Conservation (phyloP, 1,140 invertebrate genomes). For the Hycleus cichorii region DNA sequence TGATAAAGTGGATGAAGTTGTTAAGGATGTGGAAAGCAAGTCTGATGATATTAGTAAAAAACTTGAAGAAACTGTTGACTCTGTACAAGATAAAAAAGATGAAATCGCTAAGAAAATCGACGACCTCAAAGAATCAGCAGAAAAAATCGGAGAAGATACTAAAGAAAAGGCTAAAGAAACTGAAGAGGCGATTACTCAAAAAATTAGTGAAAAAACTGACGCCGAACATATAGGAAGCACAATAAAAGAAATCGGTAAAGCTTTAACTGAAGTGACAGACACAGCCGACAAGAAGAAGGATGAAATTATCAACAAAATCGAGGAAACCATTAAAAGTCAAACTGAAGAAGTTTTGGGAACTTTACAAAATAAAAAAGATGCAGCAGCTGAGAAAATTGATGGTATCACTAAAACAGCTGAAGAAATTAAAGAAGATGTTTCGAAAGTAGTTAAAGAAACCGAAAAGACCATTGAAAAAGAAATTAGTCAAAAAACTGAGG, state of each 20-base stretch:
- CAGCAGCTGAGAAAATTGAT: too few species aligned
- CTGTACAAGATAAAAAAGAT: slow-evolving; percentile 4
- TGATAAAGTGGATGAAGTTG: neutral
- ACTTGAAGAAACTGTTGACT: neutral
- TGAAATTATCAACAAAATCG: neutral
- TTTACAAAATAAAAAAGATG: too few species aligned
- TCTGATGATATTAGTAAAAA: neutral
- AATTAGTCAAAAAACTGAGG: too few species aligned
- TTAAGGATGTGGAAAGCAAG: neutral
- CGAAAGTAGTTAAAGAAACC: neutral
- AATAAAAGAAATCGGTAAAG: neutral
- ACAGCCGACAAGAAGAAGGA: neutral
- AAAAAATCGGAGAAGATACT: neutral
- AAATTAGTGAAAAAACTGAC: slow-evolving; percentile 9
- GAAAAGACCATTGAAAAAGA: neutral
- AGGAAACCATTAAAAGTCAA: neutral
- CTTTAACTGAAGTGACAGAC: neutral
- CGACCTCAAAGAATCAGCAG: neutral
- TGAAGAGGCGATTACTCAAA: slow-evolving; percentile 1
- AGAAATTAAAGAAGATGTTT: slow-evolving; percentile 4
- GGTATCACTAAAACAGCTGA: neutral
- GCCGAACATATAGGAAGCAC: neutral
- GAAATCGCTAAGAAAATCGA: neutral
- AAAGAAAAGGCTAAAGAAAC: neutral
- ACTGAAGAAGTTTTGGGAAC: neutral